These are phyloP conservation scores for Zenarchopterus dispar DNA, from an alignment of 2,797 vertebrate genomes.

Conservation along the genomic window DNA sequence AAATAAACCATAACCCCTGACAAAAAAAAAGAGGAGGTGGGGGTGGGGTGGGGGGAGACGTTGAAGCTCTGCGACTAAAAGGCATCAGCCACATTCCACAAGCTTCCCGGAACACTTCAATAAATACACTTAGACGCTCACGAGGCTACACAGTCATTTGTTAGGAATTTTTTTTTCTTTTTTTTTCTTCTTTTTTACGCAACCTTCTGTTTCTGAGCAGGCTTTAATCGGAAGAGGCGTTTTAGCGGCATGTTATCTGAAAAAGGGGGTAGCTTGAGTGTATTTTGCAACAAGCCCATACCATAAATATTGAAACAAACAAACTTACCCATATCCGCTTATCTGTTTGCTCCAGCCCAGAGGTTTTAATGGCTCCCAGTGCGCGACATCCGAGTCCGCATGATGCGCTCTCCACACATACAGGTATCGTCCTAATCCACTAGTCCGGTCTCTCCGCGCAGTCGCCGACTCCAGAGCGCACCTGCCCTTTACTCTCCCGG, in stretches of 20 bases:
- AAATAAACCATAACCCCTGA: conserved; percentile 13
- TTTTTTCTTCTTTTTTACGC: conserved; percentile 11
- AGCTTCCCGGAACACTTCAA: conserved; percentile 39
- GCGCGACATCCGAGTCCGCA: conserved; percentile 80
- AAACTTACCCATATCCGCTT: conserved; percentile 84
- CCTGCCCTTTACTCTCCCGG: conserved; percentile 73
- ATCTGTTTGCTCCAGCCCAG: conserved; percentile 79
- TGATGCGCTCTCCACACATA: conserved; percentile 78
- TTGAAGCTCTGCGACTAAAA: conserved; percentile 68
- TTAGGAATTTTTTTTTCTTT: background rate
- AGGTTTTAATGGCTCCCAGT: conserved; percentile 80
- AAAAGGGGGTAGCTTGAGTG: background rate
- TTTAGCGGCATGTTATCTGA: background rate
- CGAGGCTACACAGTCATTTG: conserved; percentile 1
- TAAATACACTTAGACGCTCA: conserved; percentile 1
- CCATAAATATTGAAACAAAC: conserved; percentile 5
- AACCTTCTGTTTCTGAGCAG: conserved; percentile 5
- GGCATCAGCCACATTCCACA: conserved; percentile 52
- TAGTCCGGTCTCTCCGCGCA: conserved; percentile 71
- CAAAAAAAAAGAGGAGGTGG: conserved; percentile 3
- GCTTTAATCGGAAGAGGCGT: conserved; percentile 5
- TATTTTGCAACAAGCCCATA: conserved; percentile 20
- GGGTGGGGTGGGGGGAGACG: background rate
- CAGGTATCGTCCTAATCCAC: conserved; percentile 77
- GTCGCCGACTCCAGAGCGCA: conserved; percentile 74